Base-by-base conservation (phyloP, 2,113 vertebrate species). In the Colius striatus region DNA sequence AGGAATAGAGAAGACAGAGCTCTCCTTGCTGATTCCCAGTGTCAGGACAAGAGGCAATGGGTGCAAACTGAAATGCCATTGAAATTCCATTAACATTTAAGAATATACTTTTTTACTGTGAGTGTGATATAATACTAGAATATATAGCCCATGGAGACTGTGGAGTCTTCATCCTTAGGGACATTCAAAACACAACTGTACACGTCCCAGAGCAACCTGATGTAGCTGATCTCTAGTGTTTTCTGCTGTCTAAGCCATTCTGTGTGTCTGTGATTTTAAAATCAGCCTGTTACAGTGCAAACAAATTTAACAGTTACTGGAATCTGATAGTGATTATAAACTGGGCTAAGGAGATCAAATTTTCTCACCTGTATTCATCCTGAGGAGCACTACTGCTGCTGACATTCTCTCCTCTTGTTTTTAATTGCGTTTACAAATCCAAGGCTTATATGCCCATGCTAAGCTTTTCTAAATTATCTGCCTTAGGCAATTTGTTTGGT, bases 371-470 rank as follows among this genome's bases (percentile, higher is more conserved):
- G 27, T 36, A 18, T 50, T 87, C 48, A 62, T 67, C 62, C 38
- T 23, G 4, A 43, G 36, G 66, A 78, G 78, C 1, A 1, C 6
- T 15, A 29, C 13, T 82, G 55, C 58, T 53, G 30, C 38, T 87
- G 77, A 76, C 13, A 34, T 54, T 87, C 9, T 84, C n/a, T 81
- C 36, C 68, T 84, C 11, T 1, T 61, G 26, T 54, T 87, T 89
- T 84, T 81, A 92, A 78, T 82, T 91, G 25, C 60, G 81, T 94
- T 94, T 88, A 70, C 60, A 81, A 90, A 71, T 74, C 61, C 61
- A 60, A 94, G 66, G 22, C 22, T 78, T 78, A 81, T 77, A 90
- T 51, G 25, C 29, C 72, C 22, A 80, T n/a, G 73, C 38, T 70
- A 60, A 82, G 53, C 34, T 86, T 79, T 86, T 50, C 54, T 65